Evolutionary conservation across 2,888 invertebrate species (phyloP), one percentile per base, ranked within the genome.

Genomic region (Magallana nippona): DNA sequence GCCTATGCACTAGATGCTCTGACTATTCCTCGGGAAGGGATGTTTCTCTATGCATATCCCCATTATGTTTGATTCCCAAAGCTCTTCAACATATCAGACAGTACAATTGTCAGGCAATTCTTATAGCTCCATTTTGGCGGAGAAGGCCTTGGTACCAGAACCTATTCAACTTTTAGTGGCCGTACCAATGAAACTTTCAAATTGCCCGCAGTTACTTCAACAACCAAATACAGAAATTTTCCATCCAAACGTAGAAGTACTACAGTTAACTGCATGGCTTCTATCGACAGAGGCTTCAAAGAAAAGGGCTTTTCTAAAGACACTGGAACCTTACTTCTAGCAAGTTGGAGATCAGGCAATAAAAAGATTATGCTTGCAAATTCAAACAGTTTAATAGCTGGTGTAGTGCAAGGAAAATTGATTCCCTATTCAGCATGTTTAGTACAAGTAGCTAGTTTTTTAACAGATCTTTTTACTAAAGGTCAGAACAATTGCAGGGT

Each of bases 391-490:
- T 86, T 80, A 44, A 63, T 86, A 77, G 87, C 81, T 88, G 87
- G 88, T 88, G 87, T 85, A n/a, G 56, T 86, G 10, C 62, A 86
- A 62, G 80, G 84, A 55, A 88, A 86, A 86, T 85, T 84, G 86
- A 88, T 87, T n/a, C 82, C 84, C 78, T 83, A 84, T 86, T 55
- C 80, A 19, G 83, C 85, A 15, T 71, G 83, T 86, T 79, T 87
- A 63, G 78, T 8, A 13, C 57, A 84, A 13, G 57, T 79, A 78
- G 82, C 79, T 82, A 79, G 83, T 17, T 84, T 85, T 83, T 63
- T 83, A n/a, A 71, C 85, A 63, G 19, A 27, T 63, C 79, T 82
- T 32, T 81, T 60, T 63, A 13, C 62, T 15, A 2, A 1, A 27
- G 27, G 27, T 27, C 27, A 19, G 1, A 77, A 81, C 8, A 83